Base-by-base conservation (phyloP, 92 coral and sea anemone genomes). In the Meandrina meandrites region DNA sequence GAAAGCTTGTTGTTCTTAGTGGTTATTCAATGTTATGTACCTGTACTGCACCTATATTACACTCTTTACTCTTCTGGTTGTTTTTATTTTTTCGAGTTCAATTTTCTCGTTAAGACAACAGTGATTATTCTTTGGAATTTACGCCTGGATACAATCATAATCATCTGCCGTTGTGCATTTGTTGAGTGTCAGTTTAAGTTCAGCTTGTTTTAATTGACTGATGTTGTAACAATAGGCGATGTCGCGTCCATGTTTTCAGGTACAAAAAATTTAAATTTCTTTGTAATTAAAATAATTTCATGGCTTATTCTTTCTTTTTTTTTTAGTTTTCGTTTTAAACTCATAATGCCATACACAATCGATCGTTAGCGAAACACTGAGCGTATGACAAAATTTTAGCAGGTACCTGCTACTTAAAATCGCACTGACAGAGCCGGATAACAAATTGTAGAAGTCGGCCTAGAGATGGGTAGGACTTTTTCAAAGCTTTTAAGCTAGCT, bases 371-470 rank as follows among this genome's bases (percentile, higher is more conserved):
- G 71, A 66, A 66, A 11, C 30, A 60, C 32, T 66, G 71, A 66
- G 11, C 71, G 28, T 27, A 27, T 66, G 71, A 10, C 34, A 66
- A 30, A 8, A 3, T 27, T 66, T 66, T 66, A 66, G 71, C 35
- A 66, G 71, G 71, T 66, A 66, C 71, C 71, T 66, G 71, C 31
- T n/a, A n/a, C n/a, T n/a, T n/a, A n/a, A n/a, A n/a, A n/a, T n/a
- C n/a, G n/a, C n/a, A n/a, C n/a, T n/a, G n/a, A n/a, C n/a, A n/a
- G n/a, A n/a, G n/a, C n/a, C n/a, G n/a, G n/a, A n/a, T n/a, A n/a
- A n/a, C n/a, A n/a, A n/a, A n/a, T n/a, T n/a, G n/a, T n/a, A n/a
- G n/a, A n/a, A n/a, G n/a, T n/a, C n/a, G n/a, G n/a, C n/a, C n/a
- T n/a, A n/a, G n/a, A 1, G 71, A 27, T 27, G 18, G 71, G 71